These are phyloP conservation scores for Emydoidea blandingii DNA, from an alignment of 2,797 vertebrate genomes.

Conservation along the genomic window DNA sequence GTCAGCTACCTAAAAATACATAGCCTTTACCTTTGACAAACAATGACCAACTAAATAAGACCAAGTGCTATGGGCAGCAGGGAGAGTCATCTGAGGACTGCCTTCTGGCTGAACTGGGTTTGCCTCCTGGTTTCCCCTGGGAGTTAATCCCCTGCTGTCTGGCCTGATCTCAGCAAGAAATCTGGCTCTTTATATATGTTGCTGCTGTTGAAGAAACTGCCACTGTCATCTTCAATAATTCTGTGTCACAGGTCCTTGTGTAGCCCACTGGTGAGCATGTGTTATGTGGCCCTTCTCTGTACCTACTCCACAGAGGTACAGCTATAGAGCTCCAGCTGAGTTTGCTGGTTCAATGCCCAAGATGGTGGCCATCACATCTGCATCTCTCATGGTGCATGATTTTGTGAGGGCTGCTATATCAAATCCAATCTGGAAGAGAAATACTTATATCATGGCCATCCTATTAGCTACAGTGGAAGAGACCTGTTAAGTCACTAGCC, in stretches of 20 bases:
- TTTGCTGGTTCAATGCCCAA: fast-evolving
- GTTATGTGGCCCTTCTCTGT: fast-evolving
- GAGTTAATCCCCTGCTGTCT: not conserved
- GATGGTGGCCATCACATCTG: fast-evolving
- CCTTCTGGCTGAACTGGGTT: not conserved
- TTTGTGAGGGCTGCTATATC: fast-evolving
- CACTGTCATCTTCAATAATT: not conserved
- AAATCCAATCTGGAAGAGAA: not conserved
- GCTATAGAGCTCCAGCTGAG: fast-evolving
- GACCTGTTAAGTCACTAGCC: not conserved
- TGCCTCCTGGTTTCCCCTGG: not conserved
- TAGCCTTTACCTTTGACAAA: too few species aligned
- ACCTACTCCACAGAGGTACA: not conserved
- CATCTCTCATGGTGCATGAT: fast-evolving
- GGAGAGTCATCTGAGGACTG: not conserved
- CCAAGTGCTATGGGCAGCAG: not conserved
- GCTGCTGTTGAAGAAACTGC: not conserved
- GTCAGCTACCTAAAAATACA: too few species aligned
- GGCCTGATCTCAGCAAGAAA: not conserved
- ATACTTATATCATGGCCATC: fast-evolving
- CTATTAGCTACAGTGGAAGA: not conserved
- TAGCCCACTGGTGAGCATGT: fast-evolving
- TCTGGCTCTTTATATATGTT: not conserved
- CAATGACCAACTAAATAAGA: not conserved
- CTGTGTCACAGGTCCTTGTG: not conserved